Evolutionary conservation across 2,113 vertebrate species (phyloP).

Genomic region (Vicugna pacos): DNA sequence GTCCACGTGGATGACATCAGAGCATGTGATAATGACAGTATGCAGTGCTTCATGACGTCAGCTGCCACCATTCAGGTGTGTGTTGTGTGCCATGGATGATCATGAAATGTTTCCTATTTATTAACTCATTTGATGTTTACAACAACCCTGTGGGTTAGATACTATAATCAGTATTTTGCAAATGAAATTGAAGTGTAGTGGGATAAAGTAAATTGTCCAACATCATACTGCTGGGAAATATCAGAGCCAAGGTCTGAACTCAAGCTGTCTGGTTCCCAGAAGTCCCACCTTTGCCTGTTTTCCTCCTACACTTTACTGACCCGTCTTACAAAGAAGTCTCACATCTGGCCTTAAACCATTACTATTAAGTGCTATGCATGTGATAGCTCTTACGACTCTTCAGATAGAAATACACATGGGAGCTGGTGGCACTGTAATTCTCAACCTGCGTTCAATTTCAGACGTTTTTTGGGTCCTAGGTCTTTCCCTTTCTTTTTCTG

Average conservation of each 20-base stretch:
- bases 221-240: not conserved
- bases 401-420: not conserved
- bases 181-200: conserved; percentile 28
- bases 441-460: not conserved
- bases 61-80: not conserved
- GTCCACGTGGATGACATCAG: not conserved
- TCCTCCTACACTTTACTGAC: not conserved
- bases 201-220: not conserved
- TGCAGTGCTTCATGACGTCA: not conserved
- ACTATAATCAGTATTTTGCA: not conserved
- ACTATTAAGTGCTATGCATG: not conserved
- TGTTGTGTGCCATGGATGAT: not conserved
- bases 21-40: not conserved
- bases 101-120: not conserved
- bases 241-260: not conserved
- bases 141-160: not conserved
- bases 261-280: not conserved
- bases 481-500: not conserved
- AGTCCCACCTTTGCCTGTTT: not conserved
- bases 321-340: not conserved
- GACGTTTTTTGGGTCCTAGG: not conserved
- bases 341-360: not conserved
- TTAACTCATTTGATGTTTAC: not conserved
- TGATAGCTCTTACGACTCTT: not conserved
- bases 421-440: not conserved